Evolutionary conservation across 1,140 invertebrate genomes (phyloP), one percentile per base, ranked within the genome.

Genomic region (Holotrichia oblita): DNA sequence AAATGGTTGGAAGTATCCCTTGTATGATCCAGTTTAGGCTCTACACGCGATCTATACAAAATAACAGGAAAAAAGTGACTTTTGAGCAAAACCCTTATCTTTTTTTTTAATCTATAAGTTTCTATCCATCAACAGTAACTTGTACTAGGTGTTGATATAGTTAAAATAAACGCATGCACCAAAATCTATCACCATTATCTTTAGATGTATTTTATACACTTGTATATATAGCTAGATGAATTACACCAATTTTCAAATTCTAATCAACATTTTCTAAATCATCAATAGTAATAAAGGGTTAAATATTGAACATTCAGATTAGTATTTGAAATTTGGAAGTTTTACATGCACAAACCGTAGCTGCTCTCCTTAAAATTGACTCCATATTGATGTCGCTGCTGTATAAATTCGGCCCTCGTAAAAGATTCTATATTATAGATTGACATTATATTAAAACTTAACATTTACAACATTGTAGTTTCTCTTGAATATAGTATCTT

Each of bases 21-120:
- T n/a, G 48, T 55, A 55, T 55, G 48, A 55, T 4, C 48, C 48
- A 55, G 14, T 2, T 6, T 55, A 55, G 48, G 48, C 48, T 55
- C 27, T n/a, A 12, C 1, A 55, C 48, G 17, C 48, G 48, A 55
- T 55, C 9, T 55, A n/a, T 55, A 55, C 48, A 12, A 55, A 55
- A 55, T 55, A 55, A 55, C 48, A 55, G 48, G 14, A 55, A 55
- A 48, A 12, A n/a, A 55, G 48, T 17, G 48, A 55, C 4, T 55
- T 4, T 44, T 44, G 14, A 44, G 42, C 42, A 14, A 1, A 44
- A 17, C 48, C 10, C 48, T n/a, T 55, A 44, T 44, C 42, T 55
- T 55, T 55, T n/a, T n/a, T 55, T n/a, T 55, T 55, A 55, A 55
- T 55, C 48, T 55, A 55, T 55, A 55, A 55, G 14, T 55, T 55